Percentiles rank a stretch among this genome's conserved stretches.
These are phyloP conservation scores for Adela reaumurella DNA, from an alignment of 2,888 invertebrate species.

Conservation along the genomic window DNA sequence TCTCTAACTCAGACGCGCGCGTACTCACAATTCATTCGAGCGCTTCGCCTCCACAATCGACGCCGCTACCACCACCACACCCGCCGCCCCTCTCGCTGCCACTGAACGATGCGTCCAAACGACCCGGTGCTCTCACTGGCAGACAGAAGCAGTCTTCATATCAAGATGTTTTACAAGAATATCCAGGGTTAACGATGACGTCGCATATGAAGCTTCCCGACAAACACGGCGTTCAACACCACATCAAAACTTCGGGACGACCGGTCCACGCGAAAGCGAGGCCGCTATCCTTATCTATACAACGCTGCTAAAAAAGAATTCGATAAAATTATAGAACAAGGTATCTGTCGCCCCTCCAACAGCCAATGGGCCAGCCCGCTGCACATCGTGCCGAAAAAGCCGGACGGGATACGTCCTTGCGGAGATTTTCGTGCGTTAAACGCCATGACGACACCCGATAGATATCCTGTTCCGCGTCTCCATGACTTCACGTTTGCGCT, in stretches of 20 bases:
- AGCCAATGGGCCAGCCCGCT: slow-evolving; percentile 23
- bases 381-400: slow-evolving; percentile 13
- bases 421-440: slow-evolving; percentile 24
- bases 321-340: slow-evolving; percentile 8
- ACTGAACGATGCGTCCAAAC: too few relatives aligned
- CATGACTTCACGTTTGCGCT: slow-evolving; percentile 16
- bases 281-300: slow-evolving; percentile 5
- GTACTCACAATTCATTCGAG: too few relatives aligned
- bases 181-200: too few relatives aligned
- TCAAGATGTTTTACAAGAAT: too few relatives aligned
- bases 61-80: too few relatives aligned
- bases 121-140: too few relatives aligned
- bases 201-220: too few relatives aligned
- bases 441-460: slow-evolving; percentile 17
- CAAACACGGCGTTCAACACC: slow-evolving; percentile 6
- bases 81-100: too few relatives aligned
- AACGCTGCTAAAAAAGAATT: too few relatives aligned
- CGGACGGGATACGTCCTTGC: slow-evolving; percentile 11
- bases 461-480: slow-evolving; percentile 20
- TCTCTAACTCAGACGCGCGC: too few relatives aligned
- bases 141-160: too few relatives aligned
- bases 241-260: slow-evolving; percentile 10
- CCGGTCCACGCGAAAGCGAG: slow-evolving; percentile 9
- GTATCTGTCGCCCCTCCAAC: slow-evolving; percentile 19
- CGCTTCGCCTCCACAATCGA: too few relatives aligned